A percentile compares a stretch with the other conserved stretches of the same genome.
These are phyloP conservation scores for Eospalax fontanierii DNA, from an alignment of 2,797 vertebrate species.

Conservation along the genomic window DNA sequence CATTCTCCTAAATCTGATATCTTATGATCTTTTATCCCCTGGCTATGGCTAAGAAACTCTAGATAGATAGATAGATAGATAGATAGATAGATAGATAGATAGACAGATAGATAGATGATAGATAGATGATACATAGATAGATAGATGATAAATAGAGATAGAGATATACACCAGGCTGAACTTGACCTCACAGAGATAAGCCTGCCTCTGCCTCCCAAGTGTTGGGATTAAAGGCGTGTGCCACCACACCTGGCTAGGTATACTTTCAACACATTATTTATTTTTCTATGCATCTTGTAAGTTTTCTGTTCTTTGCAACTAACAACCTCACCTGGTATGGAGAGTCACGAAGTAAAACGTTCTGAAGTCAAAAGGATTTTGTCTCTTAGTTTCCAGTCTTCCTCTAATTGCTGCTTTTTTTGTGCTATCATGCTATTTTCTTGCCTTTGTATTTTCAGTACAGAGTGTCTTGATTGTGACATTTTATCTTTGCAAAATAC, in stretches of 20 bases:
- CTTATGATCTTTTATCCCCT: neutral
- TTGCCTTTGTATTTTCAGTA: conserved; percentile 66
- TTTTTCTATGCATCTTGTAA: conserved; percentile 60
- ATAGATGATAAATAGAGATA: too few relatives aligned
- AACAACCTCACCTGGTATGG: neutral
- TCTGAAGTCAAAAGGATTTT: neutral
- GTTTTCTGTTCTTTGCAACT: conserved; percentile 54
- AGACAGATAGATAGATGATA: too few relatives aligned
- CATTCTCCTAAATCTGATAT: conserved; percentile 8
- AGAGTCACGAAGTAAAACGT: conserved; percentile 28
- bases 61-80: too few relatives aligned
- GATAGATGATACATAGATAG: too few relatives aligned
- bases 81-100: too few relatives aligned
- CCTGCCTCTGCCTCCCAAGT: too few relatives aligned
- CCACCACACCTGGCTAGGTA: too few relatives aligned
- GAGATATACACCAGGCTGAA: too few relatives aligned
- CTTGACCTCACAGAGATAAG: too few relatives aligned
- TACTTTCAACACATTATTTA: conserved; percentile 36
- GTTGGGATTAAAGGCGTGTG: too few relatives aligned
- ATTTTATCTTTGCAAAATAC: conserved; percentile 49
- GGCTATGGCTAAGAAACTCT: conserved; percentile 12
- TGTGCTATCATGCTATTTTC: conserved; percentile 14
- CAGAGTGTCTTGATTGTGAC: conserved; percentile 32
- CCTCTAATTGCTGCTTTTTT: conserved; percentile 44
- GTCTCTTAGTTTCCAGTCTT: neutral